phyloP scores from a whole-genome alignment of 2,797 vertebrate genomes.

The Pseudochaenichthys georgianus region DNA sequence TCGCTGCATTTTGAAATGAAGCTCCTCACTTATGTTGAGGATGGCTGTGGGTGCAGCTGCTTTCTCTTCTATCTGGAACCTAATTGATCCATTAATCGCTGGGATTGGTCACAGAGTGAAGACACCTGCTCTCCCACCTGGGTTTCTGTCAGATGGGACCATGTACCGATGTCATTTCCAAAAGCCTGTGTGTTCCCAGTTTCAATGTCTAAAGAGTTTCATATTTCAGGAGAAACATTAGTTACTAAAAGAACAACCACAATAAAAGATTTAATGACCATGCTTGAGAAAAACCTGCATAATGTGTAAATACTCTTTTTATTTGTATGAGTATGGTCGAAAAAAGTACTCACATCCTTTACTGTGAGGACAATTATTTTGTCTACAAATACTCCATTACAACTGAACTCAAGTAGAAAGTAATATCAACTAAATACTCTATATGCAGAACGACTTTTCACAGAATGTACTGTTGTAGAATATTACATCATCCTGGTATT shows the following conservation, averaged over 20 bases:
- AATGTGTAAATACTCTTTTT: no score
- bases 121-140: constrained; percentile 80
- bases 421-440: no score
- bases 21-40: constrained; percentile 34
- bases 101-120: constrained; percentile 77
- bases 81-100: constrained; percentile 78
- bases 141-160: constrained; percentile 71
- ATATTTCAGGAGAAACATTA: constrained; percentile 43
- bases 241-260: constrained; percentile 24
- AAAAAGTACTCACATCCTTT: no score
- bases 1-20: constrained; percentile 26
- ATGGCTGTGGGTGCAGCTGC: constrained; percentile 66
- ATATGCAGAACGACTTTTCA: no score
- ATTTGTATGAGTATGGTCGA: no score
- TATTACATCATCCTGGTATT: no score
- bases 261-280: constrained; percentile 9
- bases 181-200: constrained; percentile 33
- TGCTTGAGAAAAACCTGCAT: background rate
- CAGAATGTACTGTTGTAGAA: no score
- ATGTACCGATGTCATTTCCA: constrained; percentile 36
- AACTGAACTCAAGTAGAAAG: no score
- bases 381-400: no score
- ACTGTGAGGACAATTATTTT: no score
- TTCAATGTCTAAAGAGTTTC: constrained; percentile 45
- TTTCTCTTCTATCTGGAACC: constrained; percentile 70